Evolutionary conservation across 2,113 vertebrate species (phyloP), one percentile per base, ranked within the genome.

Genomic region (Neolamprologus falcicula): DNA sequence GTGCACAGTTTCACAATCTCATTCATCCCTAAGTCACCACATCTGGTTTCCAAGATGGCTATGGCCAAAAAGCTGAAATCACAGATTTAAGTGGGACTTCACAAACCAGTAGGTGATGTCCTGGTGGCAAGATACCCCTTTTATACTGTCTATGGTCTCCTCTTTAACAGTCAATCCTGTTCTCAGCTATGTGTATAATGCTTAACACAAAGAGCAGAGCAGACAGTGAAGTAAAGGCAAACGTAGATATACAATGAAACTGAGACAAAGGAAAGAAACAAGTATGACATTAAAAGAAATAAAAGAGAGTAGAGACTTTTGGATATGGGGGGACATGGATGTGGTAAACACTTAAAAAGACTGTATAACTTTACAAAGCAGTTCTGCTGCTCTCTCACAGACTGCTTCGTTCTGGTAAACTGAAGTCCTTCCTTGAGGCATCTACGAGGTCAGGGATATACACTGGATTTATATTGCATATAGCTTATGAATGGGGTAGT

Each of bases 381-480:
- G 6, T 35, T 59, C 31, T 40, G 28, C 21, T 57, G 42, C 35
- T 21, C 45, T 55, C 61, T 31, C 26, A 17, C 53, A 19, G 76
- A 73, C 52, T 68, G 55, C 4, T 31, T 88, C 50, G 40, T 63
- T 68, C 78, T 61, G 57, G 78, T 12, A 71, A 33, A 61, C 80
- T 61, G 86, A 80, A 85, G 78, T 19, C 80, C 85, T 78, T 79
- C 81, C 83, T 80, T 80, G 37, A 21, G 86, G 80, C 86, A 87
- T 68, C 28, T 24, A n/a, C 21, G 52, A 88, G 90, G 71, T 85
- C 88, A 93, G 88, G 84, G 83, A 85, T 63, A 83, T 83, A 86
- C 63, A 88, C 68, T 84, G 71, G 55, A 87, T 88, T 76, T 92
- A 90, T 90, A 90, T 90, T 91, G 83, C 59, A 92, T 87, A 85